These are phyloP conservation scores for Cephus sareptanus DNA, from an alignment of 2,888 invertebrate genomes.

Conservation along the genomic window DNA sequence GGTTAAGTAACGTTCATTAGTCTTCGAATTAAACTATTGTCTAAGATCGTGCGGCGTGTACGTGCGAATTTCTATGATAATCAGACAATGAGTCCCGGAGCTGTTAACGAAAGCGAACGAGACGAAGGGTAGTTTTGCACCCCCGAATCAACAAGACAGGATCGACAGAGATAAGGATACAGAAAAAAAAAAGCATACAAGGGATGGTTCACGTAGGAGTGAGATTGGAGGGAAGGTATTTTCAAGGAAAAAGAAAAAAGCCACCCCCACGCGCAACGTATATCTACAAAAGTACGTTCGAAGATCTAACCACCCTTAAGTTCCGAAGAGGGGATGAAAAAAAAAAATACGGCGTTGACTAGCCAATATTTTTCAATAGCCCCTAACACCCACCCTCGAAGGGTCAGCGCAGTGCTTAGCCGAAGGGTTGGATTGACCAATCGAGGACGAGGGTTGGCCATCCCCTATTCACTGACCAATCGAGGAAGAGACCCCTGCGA, in stretches of 20 bases:
- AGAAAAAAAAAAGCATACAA: not conserved
- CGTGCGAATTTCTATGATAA: not conserved
- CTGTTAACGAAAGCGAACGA: not conserved
- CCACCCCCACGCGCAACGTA: not conserved
- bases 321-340: not conserved
- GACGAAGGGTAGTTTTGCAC: not conserved
- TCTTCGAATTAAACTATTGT: conserved; percentile 23
- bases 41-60: not conserved
- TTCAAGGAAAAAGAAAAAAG: not conserved
- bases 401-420: conserved; percentile 55
- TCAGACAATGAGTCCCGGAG: not conserved
- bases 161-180: not conserved
- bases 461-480: conserved; percentile 60
- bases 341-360: not conserved
- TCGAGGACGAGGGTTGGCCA: conserved; percentile 57
- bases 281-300: not conserved
- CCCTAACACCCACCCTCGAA: conserved; percentile 49
- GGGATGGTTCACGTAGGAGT: not conserved
- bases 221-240: not conserved
- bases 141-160: not conserved
- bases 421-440: conserved; percentile 60
- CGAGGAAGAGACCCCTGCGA: conserved; percentile 30
- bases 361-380: conserved; percentile 8
- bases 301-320: not conserved
- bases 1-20: conserved; percentile 47